A percentile compares a stretch with the other conserved stretches of the same genome.
These are phyloP conservation scores for Phalangium opilio DNA, from an alignment of 2,888 invertebrate species.

Conservation along the genomic window DNA sequence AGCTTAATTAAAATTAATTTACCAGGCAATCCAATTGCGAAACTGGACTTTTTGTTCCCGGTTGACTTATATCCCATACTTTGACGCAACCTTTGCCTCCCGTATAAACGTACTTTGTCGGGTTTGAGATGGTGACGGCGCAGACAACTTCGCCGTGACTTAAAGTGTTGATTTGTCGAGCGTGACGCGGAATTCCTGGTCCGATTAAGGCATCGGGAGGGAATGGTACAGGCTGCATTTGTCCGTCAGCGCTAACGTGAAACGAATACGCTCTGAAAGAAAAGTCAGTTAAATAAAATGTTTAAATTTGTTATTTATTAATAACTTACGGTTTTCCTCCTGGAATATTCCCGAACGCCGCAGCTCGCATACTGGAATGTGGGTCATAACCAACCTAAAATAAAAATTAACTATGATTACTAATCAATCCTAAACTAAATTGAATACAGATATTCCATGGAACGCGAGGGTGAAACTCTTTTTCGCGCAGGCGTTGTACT, in stretches of 20 bases:
- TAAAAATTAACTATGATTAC: no score
- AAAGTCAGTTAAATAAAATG: not conserved
- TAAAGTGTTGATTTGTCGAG: constrained; percentile 75
- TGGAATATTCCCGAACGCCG: constrained; percentile 37
- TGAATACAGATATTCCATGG: no score
- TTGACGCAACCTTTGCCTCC: constrained; percentile 95
- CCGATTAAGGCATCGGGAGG: constrained; percentile 83
- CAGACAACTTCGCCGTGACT: constrained; percentile 96
- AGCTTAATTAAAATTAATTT: constrained; percentile 26
- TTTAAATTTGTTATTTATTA: not conserved
- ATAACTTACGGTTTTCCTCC: constrained; percentile 48
- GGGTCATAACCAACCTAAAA: constrained; percentile 41
- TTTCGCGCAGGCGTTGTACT: no score
- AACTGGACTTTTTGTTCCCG: constrained; percentile 67
- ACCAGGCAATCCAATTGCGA: constrained; percentile 73
- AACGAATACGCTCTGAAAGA: constrained; percentile 72
- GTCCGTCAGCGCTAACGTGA: constrained; percentile 77
- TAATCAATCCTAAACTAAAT: no score
- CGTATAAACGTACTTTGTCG: constrained; percentile 82
- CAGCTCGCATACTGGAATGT: constrained; percentile 42
- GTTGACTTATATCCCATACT: constrained; percentile 90
- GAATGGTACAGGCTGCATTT: constrained; percentile 80
- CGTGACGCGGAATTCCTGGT: constrained; percentile 80
- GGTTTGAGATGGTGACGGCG: constrained; percentile 84
- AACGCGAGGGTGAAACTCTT: no score